phyloP scores from a whole-genome alignment of 2,797 vertebrate species.

The Odontamblyopus rebecca region DNA sequence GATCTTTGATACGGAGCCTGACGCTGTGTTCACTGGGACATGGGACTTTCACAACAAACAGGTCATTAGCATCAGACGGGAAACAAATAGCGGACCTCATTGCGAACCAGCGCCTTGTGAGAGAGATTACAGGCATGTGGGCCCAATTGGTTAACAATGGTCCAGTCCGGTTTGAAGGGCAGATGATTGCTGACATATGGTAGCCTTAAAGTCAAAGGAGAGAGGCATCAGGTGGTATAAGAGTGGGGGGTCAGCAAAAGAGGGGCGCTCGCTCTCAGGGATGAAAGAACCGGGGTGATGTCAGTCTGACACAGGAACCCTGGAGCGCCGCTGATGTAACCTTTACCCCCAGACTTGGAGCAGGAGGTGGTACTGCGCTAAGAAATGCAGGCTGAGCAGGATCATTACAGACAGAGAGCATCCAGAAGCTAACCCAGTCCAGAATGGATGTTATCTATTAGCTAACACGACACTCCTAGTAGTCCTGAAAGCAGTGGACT shows the following conservation, averaged over 20 bases:
- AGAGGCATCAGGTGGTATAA: constrained; percentile 74
- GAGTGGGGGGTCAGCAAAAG: constrained; percentile 47
- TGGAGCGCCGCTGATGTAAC: constrained; percentile 74
- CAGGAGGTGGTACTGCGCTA: constrained; percentile 30
- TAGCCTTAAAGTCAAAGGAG: constrained; percentile 70
- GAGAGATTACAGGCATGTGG: constrained; percentile 82
- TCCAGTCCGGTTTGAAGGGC: constrained; percentile 72
- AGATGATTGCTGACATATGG: constrained; percentile 84
- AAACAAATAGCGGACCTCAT: constrained; percentile 74
- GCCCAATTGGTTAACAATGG: constrained; percentile 76
- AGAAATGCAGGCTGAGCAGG: constrained; percentile 52
- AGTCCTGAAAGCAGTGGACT: background rate
- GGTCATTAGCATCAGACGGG: constrained; percentile 78
- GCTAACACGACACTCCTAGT: constrained; percentile 13
- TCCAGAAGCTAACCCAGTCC: constrained; percentile 36
- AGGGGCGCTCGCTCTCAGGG: constrained; percentile 64
- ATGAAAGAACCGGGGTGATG: constrained; percentile 75
- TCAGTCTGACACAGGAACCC: constrained; percentile 77
- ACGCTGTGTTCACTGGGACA: constrained; percentile 58
- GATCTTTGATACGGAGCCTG: constrained; percentile 57
- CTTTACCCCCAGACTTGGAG: constrained; percentile 31
- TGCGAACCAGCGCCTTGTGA: constrained; percentile 58
- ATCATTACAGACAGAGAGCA: constrained; percentile 51
- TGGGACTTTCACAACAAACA: constrained; percentile 74
- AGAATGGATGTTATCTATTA: constrained; percentile 20